A percentile compares a stretch with the other conserved stretches of the same genome.
phyloP scores from a whole-genome alignment of 2,888 invertebrate genomes.

The Drosophila pullipes region DNA sequence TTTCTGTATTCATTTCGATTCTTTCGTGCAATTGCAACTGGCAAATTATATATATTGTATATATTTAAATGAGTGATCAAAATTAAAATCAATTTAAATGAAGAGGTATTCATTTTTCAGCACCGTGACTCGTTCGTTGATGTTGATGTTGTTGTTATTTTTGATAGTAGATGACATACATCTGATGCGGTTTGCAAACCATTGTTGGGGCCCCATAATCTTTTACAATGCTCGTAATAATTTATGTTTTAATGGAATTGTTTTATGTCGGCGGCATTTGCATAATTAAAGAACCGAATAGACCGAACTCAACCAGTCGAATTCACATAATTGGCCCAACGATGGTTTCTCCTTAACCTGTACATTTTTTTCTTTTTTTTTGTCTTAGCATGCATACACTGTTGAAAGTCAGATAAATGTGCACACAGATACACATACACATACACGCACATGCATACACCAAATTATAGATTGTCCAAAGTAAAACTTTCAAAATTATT shows the following conservation, averaged over 20 bases:
- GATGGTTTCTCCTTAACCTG: not conserved
- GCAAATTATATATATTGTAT: not conserved
- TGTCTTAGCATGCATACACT: conserved; percentile 16
- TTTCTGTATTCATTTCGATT: not conserved
- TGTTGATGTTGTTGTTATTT: not conserved
- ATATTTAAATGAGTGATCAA: not conserved
- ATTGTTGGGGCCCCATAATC: conserved; percentile 6
- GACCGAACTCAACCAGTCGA: conserved; percentile 43
- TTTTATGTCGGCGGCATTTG: conserved; percentile 48
- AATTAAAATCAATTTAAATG: not conserved
- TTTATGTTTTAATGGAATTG: conserved; percentile 39
- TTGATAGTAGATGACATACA: conserved; percentile 11
- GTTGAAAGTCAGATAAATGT: conserved; percentile 44
- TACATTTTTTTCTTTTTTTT: not conserved
- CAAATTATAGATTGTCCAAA: conserved; percentile 22
- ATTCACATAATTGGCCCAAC: conserved; percentile 28
- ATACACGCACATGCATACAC: not conserved
- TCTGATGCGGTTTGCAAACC: conserved; percentile 8
- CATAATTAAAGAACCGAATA: conserved; percentile 61
- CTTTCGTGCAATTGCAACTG: not conserved
- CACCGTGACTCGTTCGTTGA: not conserved
- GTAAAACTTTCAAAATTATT: conserved; percentile 35
- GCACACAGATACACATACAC: conserved; percentile 9
- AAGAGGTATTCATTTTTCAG: not conserved
- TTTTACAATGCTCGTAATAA: conserved; percentile 35